Evolutionary conservation across 2,888 invertebrate species (phyloP).

Genomic region (Hesperia comma): DNA sequence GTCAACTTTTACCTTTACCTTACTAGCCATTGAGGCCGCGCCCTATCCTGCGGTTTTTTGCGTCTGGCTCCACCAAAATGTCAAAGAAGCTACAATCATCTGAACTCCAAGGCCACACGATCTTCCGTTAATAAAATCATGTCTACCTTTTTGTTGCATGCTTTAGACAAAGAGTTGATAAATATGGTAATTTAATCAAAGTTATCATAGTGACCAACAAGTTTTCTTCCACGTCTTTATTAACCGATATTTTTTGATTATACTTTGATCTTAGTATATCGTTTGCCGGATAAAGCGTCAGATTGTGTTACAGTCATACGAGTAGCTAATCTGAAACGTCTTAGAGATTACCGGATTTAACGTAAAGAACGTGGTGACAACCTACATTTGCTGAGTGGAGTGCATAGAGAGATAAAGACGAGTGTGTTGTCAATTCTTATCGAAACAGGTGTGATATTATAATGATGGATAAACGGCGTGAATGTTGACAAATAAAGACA

Average conservation of each 20-base stretch:
- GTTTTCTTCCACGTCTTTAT: too few relatives aligned
- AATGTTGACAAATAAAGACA: not conserved
- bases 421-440: not conserved
- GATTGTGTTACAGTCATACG: not conserved
- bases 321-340: slow-evolving; percentile 5
- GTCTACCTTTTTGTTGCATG: too few relatives aligned
- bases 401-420: not conserved
- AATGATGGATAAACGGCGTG: not conserved
- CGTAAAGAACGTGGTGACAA: not conserved
- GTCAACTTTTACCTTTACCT: too few relatives aligned
- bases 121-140: too few relatives aligned
- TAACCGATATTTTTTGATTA: not conserved
- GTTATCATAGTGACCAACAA: too few relatives aligned
- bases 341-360: slow-evolving; percentile 4
- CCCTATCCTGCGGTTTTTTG: too few relatives aligned
- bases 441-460: not conserved
- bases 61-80: too few relatives aligned
- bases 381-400: not conserved
- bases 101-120: too few relatives aligned
- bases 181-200: too few relatives aligned
- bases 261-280: not conserved
- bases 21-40: too few relatives aligned
- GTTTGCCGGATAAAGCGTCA: not conserved
- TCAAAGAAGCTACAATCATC: too few relatives aligned
- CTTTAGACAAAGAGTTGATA: too few relatives aligned